Conservation (phyloP, 1,140 invertebrate species). For the Trinorchestia longiramus region DNA sequence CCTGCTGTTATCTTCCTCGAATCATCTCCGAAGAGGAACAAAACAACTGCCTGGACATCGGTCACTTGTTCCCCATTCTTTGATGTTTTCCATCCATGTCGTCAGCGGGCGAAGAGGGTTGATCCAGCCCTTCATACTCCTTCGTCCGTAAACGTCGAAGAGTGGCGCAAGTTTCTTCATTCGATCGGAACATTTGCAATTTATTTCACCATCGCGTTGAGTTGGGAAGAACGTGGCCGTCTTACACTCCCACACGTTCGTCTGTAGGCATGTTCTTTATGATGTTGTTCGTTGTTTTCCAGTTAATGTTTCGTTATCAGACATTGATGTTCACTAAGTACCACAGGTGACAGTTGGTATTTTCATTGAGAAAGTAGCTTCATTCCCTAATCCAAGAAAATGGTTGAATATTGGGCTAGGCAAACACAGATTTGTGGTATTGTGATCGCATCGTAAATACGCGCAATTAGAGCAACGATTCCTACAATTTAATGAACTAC, state of each 20-base stretch:
- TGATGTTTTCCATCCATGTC: slow-evolving; percentile 27
- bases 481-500: slow-evolving; percentile 35
- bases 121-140: slow-evolving; percentile 37
- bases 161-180: background rate
- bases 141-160: background rate
- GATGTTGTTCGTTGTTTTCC: slow-evolving; percentile 41
- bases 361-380: background rate
- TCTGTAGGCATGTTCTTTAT: background rate
- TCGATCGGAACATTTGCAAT: background rate
- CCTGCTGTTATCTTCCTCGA: background rate
- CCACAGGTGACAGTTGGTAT: background rate
- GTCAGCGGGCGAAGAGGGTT: background rate
- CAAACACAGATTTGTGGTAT: background rate
- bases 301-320: background rate
- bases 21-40: background rate
- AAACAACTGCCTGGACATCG: background rate
- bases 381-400: background rate
- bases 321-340: background rate
- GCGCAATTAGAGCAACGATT: slow-evolving; percentile 46
- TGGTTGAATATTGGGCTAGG: background rate
- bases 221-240: background rate
- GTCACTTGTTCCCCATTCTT: background rate
- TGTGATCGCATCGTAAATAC: slow-evolving; percentile 4
- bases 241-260: background rate
- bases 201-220: slow-evolving; percentile 35